These are phyloP conservation scores for Stenodema calcarata DNA, from an alignment of 2,888 invertebrate species.

Conservation along the genomic window DNA sequence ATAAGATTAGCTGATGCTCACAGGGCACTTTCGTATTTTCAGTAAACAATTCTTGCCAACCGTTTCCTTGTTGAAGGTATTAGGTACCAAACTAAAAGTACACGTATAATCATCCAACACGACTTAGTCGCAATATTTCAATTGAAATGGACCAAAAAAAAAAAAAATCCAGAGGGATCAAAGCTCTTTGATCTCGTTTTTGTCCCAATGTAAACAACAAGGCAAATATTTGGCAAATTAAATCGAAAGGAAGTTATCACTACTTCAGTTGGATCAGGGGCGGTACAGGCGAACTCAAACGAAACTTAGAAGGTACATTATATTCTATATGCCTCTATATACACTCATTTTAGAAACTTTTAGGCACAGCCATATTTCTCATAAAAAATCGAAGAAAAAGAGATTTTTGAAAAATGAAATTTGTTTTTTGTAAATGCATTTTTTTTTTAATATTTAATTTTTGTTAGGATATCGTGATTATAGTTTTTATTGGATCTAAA, in stretches of 20 bases:
- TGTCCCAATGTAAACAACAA: background rate
- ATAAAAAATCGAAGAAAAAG: slow-evolving; percentile 11
- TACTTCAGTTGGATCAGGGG: background rate
- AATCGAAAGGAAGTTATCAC: background rate
- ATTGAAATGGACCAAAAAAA: too few relatives aligned
- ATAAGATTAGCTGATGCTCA: background rate
- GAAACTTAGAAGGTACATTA: background rate
- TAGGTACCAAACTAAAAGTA: too few relatives aligned
- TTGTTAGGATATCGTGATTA: background rate
- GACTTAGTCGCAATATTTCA: too few relatives aligned
- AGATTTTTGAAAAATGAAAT: background rate
- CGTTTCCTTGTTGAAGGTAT: background rate
- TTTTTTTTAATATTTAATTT: background rate
- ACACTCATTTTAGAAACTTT: slow-evolving; percentile 44
- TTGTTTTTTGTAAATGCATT: slow-evolving; percentile 3
- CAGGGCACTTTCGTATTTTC: background rate
- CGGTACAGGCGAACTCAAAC: background rate
- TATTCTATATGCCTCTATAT: slow-evolving; percentile 30
- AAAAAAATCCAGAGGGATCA: too few relatives aligned
- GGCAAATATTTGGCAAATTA: background rate
- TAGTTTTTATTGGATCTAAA: background rate
- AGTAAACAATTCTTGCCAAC: background rate
- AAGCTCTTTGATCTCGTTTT: too few relatives aligned
- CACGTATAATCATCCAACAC: too few relatives aligned
- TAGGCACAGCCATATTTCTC: slow-evolving; percentile 46